Base-by-base conservation (phyloP, 2,888 invertebrate genomes). In the Parnassius orleans region DNA sequence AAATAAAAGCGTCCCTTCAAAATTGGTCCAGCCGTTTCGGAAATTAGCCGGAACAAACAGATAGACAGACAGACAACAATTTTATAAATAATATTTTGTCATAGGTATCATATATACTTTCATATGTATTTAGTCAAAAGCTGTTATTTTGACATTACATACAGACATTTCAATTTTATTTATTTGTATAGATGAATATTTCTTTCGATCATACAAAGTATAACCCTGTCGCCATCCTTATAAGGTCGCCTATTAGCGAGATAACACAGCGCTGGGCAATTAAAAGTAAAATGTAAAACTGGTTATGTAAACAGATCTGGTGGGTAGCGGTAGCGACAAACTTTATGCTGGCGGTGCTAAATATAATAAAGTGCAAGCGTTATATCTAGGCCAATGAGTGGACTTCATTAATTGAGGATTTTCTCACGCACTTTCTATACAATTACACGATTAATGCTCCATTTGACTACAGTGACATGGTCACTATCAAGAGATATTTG, bases 371-470 rank as follows among this genome's bases (percentile, higher is more conserved):
- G n/a, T 46, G 33, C 52, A 12, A 19, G 52, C n/a, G 7, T n/a
- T 15, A 53, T 48, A 53, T 43, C 43, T 42, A 10, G 42, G 14
- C 12, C 43, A 53, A 14, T 53, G 42, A 10, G 43, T 53, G 42
- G 12, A n/a, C 15, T 53, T 33, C 46, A 47, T 33, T 59, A 41
- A 59, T 53, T 47, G 47, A 14, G 10, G n/a, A 10, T 46, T 43
- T 58, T 59, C 59, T 47, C 59, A 59, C 53, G 46, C 46, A 15
- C 53, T 53, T 43, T 42, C 53, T 43, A 42, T n/a, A 10, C 54
- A 10, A 43, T 24, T 53, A n/a, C 14, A 53, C 14, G 3, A 43
- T 53, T 12, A 19, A 33, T 33, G 33, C 5, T 33, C 33, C 7
- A 33, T 33, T 33, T 33, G 33, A 33, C 33, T 7, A 33, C 33